Percentiles rank a stretch among this genome's conserved stretches.
phyloP scores from a whole-genome alignment of 2,888 invertebrate species.

The Drosophila melanosoma region DNA sequence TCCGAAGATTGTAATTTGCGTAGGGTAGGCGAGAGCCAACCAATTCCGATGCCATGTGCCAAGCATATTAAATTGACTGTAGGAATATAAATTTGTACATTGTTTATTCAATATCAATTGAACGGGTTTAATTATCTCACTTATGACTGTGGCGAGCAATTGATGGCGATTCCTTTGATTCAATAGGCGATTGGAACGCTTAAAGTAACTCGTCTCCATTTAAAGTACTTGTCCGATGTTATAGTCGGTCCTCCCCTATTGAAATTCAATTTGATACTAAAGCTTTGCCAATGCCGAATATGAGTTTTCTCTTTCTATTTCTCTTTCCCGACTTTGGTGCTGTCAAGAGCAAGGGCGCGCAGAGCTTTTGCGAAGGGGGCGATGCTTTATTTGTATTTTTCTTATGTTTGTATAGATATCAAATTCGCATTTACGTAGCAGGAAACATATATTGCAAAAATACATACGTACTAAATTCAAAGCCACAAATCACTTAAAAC shows the following conservation, averaged over 20 bases:
- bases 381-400: not conserved
- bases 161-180: constrained; percentile 66
- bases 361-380: not conserved
- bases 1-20: constrained; percentile 71
- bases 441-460: not conserved
- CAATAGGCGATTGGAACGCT: constrained; percentile 51
- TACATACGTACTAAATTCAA: constrained; percentile 2
- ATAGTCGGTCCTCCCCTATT: not conserved
- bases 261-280: not conserved
- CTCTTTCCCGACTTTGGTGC: not conserved
- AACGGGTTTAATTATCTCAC: constrained; percentile 37
- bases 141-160: constrained; percentile 67
- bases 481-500: constrained; percentile 9
- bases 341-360: not conserved
- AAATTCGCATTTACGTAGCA: not conserved
- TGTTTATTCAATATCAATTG: not conserved
- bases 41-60: constrained; percentile 82
- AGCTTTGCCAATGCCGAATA: not conserved
- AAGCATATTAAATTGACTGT: constrained; percentile 82
- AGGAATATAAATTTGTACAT: not conserved
- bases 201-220: constrained; percentile 15
- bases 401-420: not conserved
- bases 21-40: constrained; percentile 83
- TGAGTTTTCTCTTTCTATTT: not conserved
- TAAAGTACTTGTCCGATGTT: not conserved